Evolutionary conservation across 1,140 invertebrate species (phyloP), one percentile per base, ranked within the genome.

Genomic region (Thaumetopoea pityocampa): DNA sequence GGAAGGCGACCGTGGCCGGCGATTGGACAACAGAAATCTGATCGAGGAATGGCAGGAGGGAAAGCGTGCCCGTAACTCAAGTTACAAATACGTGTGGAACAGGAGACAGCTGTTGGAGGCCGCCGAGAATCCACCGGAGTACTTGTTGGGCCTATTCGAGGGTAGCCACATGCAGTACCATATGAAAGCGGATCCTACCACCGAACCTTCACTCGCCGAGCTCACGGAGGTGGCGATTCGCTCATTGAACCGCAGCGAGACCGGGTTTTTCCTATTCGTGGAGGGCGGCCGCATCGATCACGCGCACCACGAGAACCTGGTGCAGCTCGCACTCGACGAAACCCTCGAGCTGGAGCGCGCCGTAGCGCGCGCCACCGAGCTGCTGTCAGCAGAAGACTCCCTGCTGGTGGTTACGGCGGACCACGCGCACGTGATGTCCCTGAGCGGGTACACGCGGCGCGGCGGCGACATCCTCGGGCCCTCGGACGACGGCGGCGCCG

Each of bases 221-320:
- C 93, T 98, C 88, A 94, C 94, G 0, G 88, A 90, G 46, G 90
- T 91, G 6, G 95, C 96, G 1, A 90, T 98, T 17, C 87, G 89
- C 28, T 89, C 96, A 26, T 87, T 98, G 4, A 87, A 87, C 12
- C 92, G 92, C 51, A 94, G 94, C 73, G 82, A 90, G 5, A 89
- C 92, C 26, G 96, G 96, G 14, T 97, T 91, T 76, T 95, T 97
- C 66, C 79, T 97, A 5, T 92, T 97, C 60, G 93, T 97, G 3
- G 96, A 97, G 89, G 94, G 90, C 4, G 92, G 92, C 0, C 89
- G 89, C 37, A 96, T 97, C 16, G 95, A 97, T 66, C 88, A 92
- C 34, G 94, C 90, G 0, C 93, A 96, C 70, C 95, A 96, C 63
- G 78, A 88, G 1, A 93, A 91, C 55, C 86, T 86, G 40, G 93